phyloP scores from a whole-genome alignment of 2,888 invertebrate species.

The Cybosia mesomella region DNA sequence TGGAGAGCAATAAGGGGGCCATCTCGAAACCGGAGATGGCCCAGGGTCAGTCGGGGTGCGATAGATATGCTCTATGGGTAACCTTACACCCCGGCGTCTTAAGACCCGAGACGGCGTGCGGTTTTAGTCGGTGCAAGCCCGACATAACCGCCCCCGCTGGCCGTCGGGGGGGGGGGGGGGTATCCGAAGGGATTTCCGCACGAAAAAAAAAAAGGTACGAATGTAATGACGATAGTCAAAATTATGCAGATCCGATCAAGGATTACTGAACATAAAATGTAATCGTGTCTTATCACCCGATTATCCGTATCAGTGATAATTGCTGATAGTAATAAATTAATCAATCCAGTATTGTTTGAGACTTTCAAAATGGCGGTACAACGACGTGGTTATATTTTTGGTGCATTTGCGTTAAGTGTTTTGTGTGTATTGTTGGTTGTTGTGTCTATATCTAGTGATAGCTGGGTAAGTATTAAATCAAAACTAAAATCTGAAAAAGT shows the following conservation, averaged over 20 bases:
- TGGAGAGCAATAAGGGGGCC: no score
- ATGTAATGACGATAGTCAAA: not conserved
- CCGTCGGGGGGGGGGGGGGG: no score
- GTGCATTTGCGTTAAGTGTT: slow-evolving; percentile 74
- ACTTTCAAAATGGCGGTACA: slow-evolving; percentile 77
- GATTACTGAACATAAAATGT: slow-evolving; percentile 21
- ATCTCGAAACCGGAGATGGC: no score
- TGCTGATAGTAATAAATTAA: slow-evolving; percentile 34
- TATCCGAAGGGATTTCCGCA: not conserved
- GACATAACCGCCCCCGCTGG: not conserved
- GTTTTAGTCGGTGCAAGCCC: not conserved
- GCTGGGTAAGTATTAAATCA: slow-evolving; percentile 79
- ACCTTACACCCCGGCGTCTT: no score
- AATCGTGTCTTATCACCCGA: slow-evolving; percentile 39
- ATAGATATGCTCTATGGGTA: no score
- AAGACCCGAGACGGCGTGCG: no score
- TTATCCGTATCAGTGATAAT: slow-evolving; percentile 52
- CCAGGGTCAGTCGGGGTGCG: no score
- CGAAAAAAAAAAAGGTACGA: not conserved
- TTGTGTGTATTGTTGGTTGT: slow-evolving; percentile 72
- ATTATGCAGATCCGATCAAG: not conserved
- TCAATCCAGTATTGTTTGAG: slow-evolving; percentile 34
- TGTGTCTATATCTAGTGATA: slow-evolving; percentile 74
- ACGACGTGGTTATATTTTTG: slow-evolving; percentile 75
- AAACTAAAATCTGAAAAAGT: not conserved